Evolutionary conservation across 2,797 vertebrate genomes (phyloP).

Genomic region (Prunella strophiata): DNA sequence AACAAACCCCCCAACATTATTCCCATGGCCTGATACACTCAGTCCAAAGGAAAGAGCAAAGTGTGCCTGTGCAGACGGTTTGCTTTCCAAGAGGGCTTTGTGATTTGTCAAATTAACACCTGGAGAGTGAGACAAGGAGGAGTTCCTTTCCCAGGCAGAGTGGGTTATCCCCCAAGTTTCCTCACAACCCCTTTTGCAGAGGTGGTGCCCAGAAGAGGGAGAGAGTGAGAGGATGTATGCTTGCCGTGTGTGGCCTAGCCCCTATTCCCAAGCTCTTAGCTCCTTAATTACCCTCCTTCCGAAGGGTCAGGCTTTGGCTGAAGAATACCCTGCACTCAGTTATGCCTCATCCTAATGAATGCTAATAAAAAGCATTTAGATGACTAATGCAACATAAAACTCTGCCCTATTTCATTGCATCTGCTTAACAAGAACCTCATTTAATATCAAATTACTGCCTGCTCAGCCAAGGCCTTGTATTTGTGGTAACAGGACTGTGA

Average conservation of each 20-base stretch:
- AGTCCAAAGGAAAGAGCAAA: background rate
- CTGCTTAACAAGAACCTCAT: slow-evolving; percentile 83
- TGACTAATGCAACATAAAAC: slow-evolving; percentile 77
- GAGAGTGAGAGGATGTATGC: background rate
- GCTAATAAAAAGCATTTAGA: slow-evolving; percentile 84
- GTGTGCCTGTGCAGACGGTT: background rate
- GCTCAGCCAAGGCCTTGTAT: slow-evolving; percentile 80
- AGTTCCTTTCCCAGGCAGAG: slow-evolving; percentile 30
- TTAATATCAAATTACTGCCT: slow-evolving; percentile 85
- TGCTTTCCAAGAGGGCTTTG: slow-evolving; percentile 56
- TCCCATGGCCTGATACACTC: background rate
- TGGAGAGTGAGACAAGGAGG: slow-evolving; percentile 45
- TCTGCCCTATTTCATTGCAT: slow-evolving; percentile 76
- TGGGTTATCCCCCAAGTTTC: slow-evolving; percentile 57
- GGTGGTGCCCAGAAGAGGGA: background rate
- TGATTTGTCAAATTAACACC: slow-evolving; percentile 77
- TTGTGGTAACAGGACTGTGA: slow-evolving; percentile 79
- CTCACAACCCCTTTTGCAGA: slow-evolving; percentile 32
- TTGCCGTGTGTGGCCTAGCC: slow-evolving; percentile 70
- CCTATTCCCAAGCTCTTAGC: slow-evolving; percentile 30
- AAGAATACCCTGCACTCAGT: slow-evolving; percentile 77
- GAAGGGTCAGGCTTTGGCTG: slow-evolving; percentile 70
- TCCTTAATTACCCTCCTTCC: slow-evolving; percentile 70
- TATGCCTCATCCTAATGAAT: slow-evolving; percentile 86
- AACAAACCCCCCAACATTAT: background rate